Percentiles rank a stretch among this genome's conserved stretches.
Evolutionary conservation across 2,113 vertebrate species (phyloP).

Genomic region (Oreochromis spilurus): DNA sequence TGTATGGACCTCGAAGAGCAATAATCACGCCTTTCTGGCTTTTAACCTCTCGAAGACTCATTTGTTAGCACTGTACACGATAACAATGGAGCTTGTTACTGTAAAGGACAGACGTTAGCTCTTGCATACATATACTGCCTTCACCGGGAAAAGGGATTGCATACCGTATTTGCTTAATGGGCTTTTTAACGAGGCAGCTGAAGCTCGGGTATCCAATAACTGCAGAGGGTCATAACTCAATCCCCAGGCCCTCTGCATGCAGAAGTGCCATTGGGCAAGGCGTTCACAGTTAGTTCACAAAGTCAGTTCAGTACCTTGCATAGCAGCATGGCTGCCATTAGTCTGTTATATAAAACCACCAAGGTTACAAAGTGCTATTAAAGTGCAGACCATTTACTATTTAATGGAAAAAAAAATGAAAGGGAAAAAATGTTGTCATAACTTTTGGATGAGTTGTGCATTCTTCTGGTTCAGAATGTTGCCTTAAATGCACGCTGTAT

Average conservation of each 20-base stretch:
- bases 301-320: background rate
- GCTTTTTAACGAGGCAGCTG: background rate
- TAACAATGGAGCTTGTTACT: background rate
- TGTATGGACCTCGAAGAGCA: slow-evolving; percentile 2
- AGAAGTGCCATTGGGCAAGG: background rate
- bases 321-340: background rate
- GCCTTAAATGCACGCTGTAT: background rate
- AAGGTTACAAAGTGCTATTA: background rate
- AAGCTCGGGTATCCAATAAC: background rate
- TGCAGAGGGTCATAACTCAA: background rate
- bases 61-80: slow-evolving; percentile 31
- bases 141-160: background rate
- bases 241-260: background rate
- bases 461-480: background rate
- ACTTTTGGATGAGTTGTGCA: background rate
- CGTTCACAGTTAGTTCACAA: background rate
- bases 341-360: background rate
- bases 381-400: background rate
- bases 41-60: slow-evolving; percentile 22
- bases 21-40: slow-evolving; percentile 18
- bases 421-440: background rate
- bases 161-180: background rate
- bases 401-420: background rate
- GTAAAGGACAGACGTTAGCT: slow-evolving; percentile 11
- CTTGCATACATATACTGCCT: background rate